These are phyloP conservation scores for Amphiprion percula DNA, from an alignment of 2,113 vertebrate species.

Conservation along the genomic window DNA sequence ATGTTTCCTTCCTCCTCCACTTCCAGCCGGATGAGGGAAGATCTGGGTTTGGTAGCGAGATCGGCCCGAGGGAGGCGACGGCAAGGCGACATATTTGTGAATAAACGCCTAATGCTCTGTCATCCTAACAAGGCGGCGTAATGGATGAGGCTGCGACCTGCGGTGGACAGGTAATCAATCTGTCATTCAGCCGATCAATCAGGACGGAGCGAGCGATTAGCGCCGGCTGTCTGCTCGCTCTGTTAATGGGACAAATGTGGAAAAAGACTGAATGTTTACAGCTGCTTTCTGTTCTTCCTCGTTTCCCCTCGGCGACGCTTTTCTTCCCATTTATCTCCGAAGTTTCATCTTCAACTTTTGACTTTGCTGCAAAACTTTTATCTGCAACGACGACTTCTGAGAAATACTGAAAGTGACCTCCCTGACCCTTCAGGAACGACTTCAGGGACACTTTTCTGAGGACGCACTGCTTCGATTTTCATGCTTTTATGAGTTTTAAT, in stretches of 20 bases:
- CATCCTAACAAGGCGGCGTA: conserved; percentile 37
- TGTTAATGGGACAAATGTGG: conserved; percentile 16
- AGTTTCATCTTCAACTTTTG: neutral
- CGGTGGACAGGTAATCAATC: conserved; percentile 62
- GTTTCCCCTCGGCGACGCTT: neutral
- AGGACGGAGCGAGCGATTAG: conserved; percentile 18
- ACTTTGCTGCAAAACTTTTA: neutral
- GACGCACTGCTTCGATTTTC: too few relatives aligned
- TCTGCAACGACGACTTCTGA: too few relatives aligned
- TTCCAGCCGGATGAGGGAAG: conserved; percentile 52
- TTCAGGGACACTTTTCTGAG: too few relatives aligned
- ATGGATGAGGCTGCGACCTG: conserved; percentile 48
- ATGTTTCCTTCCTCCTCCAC: conserved; percentile 35
- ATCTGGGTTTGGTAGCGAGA: conserved; percentile 65
- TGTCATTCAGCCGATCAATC: conserved; percentile 41
- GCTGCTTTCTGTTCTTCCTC: neutral
- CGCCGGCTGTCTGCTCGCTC: neutral
- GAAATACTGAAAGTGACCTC: too few relatives aligned
- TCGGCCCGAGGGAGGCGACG: conserved; percentile 26
- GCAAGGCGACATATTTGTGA: conserved; percentile 37
- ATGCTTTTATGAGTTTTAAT: too few relatives aligned
- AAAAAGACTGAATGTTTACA: neutral
- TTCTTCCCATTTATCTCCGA: too few relatives aligned
- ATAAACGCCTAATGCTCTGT: conserved; percentile 42
- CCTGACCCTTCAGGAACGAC: too few relatives aligned